Conservation (phyloP, 2,113 vertebrate genomes). For the Mellivora capensis region DNA sequence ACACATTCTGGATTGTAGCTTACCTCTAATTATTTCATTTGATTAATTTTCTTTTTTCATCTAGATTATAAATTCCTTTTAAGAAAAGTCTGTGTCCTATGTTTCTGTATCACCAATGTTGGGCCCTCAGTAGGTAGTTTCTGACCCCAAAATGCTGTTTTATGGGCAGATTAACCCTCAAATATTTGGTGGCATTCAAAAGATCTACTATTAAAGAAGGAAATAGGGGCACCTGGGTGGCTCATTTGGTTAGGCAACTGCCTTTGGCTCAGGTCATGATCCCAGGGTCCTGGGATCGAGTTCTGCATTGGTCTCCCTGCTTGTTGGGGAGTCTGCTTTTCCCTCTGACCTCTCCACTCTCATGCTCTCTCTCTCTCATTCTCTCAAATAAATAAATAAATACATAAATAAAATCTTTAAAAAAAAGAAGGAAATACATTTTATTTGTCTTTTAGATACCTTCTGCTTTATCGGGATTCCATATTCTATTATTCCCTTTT, state of each 20-base stretch:
- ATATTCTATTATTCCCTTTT: not conserved
- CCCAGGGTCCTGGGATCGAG: too few species aligned
- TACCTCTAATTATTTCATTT: not conserved
- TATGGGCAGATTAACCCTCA: not conserved
- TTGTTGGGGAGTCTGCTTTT: too few species aligned
- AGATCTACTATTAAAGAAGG: not conserved
- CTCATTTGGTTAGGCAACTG: too few species aligned
- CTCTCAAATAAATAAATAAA: too few species aligned
- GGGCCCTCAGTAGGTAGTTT: not conserved
- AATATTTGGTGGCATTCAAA: not conserved
- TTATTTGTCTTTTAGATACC: not conserved
- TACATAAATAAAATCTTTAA: too few species aligned
- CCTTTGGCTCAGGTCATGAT: too few species aligned
- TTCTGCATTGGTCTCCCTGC: too few species aligned
- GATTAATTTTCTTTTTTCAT: not conserved
- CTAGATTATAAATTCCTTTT: not conserved
- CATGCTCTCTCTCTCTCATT: too few species aligned
- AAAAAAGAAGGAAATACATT: not conserved
- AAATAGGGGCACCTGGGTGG: too few species aligned
- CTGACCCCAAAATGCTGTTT: not conserved
- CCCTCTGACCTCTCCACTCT: too few species aligned
- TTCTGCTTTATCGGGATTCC: not conserved
- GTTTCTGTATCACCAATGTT: not conserved
- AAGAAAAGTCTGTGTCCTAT: not conserved
- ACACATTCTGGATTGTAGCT: not conserved